A percentile compares a stretch with the other conserved stretches of the same genome.
Evolutionary conservation across 2,797 vertebrate species (phyloP).

Genomic region (Diglossa cyanea): DNA sequence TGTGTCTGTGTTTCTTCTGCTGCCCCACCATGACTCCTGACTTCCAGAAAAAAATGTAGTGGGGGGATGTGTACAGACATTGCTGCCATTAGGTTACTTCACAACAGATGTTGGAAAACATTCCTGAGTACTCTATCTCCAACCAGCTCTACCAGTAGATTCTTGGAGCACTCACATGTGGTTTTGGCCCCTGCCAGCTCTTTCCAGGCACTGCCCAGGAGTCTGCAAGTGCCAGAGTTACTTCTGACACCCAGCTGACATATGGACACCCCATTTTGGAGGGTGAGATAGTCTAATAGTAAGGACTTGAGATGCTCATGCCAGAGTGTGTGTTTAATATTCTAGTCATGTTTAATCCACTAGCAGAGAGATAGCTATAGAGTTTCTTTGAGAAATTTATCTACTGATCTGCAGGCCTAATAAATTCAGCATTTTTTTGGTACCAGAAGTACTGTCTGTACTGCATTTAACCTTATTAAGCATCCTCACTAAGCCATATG

Average conservation of each 20-base stretch:
- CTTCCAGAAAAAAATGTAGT: neutral
- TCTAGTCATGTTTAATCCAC: neutral
- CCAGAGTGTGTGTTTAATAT: neutral
- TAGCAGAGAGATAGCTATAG: neutral
- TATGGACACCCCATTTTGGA: neutral
- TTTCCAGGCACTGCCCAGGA: neutral
- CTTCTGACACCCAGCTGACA: neutral
- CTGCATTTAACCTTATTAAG: neutral
- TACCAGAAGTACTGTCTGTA: neutral
- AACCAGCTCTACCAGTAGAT: neutral
- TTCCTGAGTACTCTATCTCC: neutral
- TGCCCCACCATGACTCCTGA: accelerated
- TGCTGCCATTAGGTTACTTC: neutral
- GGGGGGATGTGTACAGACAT: accelerated
- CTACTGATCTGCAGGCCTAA: neutral
- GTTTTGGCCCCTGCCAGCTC: neutral
- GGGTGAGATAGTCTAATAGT: neutral
- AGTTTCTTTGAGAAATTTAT: conserved; percentile 2
- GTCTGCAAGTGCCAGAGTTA: neutral
- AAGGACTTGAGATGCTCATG: neutral
- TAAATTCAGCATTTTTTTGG: neutral
- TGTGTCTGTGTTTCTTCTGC: neutral
- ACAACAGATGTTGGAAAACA: neutral
- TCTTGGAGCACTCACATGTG: neutral
- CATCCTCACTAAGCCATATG: neutral